These are phyloP conservation scores for Oceanites oceanicus DNA, from an alignment of 2,113 vertebrate species.

Conservation along the genomic window DNA sequence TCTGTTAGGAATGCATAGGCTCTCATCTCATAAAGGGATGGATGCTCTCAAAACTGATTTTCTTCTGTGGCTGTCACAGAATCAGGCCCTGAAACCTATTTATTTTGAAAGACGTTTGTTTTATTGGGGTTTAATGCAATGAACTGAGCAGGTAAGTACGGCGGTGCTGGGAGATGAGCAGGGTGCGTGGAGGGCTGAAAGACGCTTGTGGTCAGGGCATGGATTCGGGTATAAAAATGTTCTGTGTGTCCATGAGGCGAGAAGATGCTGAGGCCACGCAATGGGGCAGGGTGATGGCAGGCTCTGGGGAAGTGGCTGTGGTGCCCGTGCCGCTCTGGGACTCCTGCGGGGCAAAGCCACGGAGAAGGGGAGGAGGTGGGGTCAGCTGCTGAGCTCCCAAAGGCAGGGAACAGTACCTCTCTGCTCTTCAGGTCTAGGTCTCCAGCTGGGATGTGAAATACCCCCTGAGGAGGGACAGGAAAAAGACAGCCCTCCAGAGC, in stretches of 20 bases:
- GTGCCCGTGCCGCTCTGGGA: not conserved
- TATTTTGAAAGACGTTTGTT: not conserved
- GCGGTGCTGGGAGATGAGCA: not conserved
- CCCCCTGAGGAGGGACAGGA: not conserved
- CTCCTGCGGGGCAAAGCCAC: too few relatives aligned
- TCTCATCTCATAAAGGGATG: not conserved
- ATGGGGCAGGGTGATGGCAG: not conserved
- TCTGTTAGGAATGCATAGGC: not conserved
- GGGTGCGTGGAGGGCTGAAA: not conserved
- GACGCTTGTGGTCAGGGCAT: not conserved
- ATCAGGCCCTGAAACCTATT: not conserved
- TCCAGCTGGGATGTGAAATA: not conserved
- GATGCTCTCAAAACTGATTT: not conserved
- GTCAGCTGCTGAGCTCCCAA: not conserved
- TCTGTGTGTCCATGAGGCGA: not conserved
- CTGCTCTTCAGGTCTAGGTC: not conserved
- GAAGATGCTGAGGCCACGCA: not conserved
- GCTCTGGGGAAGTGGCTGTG: not conserved
- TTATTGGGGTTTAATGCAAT: not conserved
- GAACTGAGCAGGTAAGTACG: not conserved
- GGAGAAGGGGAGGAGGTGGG: not conserved
- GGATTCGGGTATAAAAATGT: not conserved
- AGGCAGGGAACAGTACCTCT: accelerated
- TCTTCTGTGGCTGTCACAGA: not conserved
- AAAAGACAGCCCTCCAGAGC: not conserved